Conservation (phyloP, 2,888 invertebrate species). For the Dione juno region DNA sequence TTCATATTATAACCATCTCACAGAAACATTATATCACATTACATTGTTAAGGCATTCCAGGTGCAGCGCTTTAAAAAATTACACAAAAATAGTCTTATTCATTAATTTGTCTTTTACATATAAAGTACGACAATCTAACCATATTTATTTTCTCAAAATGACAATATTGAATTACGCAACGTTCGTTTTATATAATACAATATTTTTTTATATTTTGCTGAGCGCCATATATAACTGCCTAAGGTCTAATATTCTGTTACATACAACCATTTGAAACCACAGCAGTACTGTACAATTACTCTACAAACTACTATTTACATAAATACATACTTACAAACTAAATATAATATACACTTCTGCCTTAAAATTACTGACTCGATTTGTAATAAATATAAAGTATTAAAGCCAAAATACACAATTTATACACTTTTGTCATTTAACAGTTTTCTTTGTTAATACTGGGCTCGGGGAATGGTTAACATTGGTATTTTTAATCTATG, state of each 20-base stretch:
- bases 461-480: conserved; percentile 69
- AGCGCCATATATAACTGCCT: conserved; percentile 15
- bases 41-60: conserved; percentile 65
- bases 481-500: conserved; percentile 40
- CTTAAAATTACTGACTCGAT: conserved; percentile 80
- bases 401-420: conserved; percentile 68
- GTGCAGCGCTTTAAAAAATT: conserved; percentile 35
- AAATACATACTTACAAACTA: conserved; percentile 47
- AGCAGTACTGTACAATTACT: conserved; percentile 36
- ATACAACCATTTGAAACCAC: conserved; percentile 30
- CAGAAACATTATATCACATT: conserved; percentile 63
- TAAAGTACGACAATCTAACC: conserved; percentile 6
- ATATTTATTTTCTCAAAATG: conserved; percentile 12
- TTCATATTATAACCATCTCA: conserved; percentile 31
- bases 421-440: conserved; percentile 53
- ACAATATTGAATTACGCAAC: conserved; percentile 1
- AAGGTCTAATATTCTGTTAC: conserved; percentile 19
- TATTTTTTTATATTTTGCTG: conserved; percentile 1
- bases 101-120: conserved; percentile 22
- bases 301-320: conserved; percentile 50
- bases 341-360: conserved; percentile 58
- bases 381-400: conserved; percentile 70
- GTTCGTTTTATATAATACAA: neutral
- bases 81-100: conserved; percentile 10
- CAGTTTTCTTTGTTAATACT: conserved; percentile 59